Conservation (phyloP, 2,888 invertebrate genomes). For the Parnassius apollo region DNA sequence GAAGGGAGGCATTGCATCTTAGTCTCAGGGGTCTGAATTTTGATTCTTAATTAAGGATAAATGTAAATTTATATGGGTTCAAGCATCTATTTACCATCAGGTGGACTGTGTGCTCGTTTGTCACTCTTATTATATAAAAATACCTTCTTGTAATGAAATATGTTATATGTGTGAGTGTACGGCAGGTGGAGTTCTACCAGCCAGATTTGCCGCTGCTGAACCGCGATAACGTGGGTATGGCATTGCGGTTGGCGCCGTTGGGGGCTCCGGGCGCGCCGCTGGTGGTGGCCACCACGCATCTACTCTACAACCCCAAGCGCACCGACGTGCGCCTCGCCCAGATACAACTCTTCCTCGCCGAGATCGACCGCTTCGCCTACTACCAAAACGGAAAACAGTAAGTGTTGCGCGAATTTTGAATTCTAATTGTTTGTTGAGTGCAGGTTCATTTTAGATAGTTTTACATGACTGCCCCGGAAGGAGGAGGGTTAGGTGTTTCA, state of each 20-base stretch:
- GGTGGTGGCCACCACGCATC: conserved; percentile 95
- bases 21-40: too few species aligned
- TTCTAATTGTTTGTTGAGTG: too few species aligned
- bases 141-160: not conserved
- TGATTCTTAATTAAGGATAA: too few species aligned
- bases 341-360: conserved; percentile 89
- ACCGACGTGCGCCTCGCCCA: conserved; percentile 96
- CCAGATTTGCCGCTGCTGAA: conserved; percentile 84
- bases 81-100: too few species aligned
- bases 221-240: conserved; percentile 93
- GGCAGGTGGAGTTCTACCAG: conserved; percentile 83
- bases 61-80: too few species aligned
- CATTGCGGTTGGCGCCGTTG: conserved; percentile 86
- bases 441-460: too few species aligned
- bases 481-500: too few species aligned
- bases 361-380: conserved; percentile 89
- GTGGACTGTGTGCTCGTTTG: too few species aligned
- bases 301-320: conserved; percentile 94
- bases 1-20: too few species aligned
- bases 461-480: too few species aligned
- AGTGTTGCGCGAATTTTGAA: conserved; percentile 30
- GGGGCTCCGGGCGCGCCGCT: conserved; percentile 64
- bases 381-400: conserved; percentile 49
- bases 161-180: conserved; percentile 4
- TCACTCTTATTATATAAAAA: too few species aligned